A percentile compares a stretch with the other conserved stretches of the same genome.
These are phyloP conservation scores for Aplidium turbinatum DNA, from an alignment of 23 tunicate genomes.

Conservation along the genomic window DNA sequence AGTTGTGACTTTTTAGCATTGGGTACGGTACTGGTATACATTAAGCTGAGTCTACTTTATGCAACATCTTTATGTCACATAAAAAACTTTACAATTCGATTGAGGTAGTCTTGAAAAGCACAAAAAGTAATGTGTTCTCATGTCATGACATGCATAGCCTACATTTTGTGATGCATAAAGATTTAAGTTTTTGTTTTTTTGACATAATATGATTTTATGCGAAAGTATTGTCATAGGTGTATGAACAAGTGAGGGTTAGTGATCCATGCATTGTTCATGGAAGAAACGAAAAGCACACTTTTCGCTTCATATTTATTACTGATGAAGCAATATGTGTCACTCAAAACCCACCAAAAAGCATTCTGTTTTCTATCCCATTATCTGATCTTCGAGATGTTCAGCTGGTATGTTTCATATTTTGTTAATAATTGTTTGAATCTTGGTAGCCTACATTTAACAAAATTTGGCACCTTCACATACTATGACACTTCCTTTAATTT, in stretches of 20 bases:
- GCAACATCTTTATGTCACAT: not conserved
- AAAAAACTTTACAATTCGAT: too few relatives aligned
- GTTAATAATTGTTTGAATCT: not conserved
- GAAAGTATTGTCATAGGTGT: conserved; percentile 25
- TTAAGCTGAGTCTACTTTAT: not conserved
- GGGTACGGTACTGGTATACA: too few relatives aligned
- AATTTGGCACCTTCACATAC: too few relatives aligned
- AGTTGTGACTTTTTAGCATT: too few relatives aligned
- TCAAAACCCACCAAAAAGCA: conserved; percentile 83
- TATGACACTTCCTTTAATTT: too few relatives aligned
- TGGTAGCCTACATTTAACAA: too few relatives aligned
- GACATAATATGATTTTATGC: not conserved
- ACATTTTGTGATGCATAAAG: not conserved
- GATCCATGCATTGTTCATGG: conserved; percentile 66
- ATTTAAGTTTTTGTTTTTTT: not conserved
- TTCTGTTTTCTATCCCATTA: conserved; percentile 44
- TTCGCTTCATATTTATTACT: conserved; percentile 57
- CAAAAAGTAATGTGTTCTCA: too few relatives aligned
- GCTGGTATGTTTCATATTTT: conserved; percentile 20
- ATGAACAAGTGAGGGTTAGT: conserved; percentile 53
- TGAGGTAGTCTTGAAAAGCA: too few relatives aligned
- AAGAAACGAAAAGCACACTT: conserved; percentile 56
- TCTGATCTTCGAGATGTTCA: conserved; percentile 29
- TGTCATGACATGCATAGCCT: not conserved
- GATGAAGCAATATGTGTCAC: conserved; percentile 53